phyloP scores from a whole-genome alignment of 2,888 invertebrate genomes.

The Eugnorisma glareosa region DNA sequence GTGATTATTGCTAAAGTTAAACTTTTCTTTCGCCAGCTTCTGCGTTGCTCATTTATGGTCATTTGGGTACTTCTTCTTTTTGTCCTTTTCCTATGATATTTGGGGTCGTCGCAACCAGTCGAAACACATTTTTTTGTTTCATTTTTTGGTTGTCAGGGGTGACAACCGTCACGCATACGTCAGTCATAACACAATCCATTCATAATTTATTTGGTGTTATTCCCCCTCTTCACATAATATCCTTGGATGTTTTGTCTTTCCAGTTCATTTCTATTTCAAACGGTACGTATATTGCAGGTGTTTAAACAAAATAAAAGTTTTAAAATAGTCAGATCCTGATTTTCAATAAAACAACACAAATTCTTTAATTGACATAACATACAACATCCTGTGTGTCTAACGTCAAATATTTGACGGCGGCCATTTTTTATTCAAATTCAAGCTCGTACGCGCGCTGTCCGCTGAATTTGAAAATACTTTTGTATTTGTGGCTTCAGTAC shows the following conservation, averaged over 20 bases:
- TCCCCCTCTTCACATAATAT: not conserved
- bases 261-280: not conserved
- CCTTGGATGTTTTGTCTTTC: not conserved
- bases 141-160: too few species aligned
- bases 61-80: too few species aligned
- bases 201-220: too few species aligned
- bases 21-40: too few species aligned
- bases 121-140: too few species aligned
- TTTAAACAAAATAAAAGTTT: not conserved
- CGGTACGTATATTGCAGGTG: not conserved
- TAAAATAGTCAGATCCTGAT: too few species aligned
- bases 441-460: slow-evolving; percentile 14
- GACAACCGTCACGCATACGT: too few species aligned
- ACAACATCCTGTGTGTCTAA: not conserved
- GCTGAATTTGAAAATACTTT: slow-evolving; percentile 46
- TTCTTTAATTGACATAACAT: not conserved
- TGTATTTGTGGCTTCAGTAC: slow-evolving; percentile 17
- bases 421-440: slow-evolving; percentile 50
- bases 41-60: too few species aligned
- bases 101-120: too few species aligned
- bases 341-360: not conserved
- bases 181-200: too few species aligned
- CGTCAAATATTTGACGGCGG: slow-evolving; percentile 25
- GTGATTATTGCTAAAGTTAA: too few species aligned
- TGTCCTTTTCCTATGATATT: too few species aligned